A percentile compares a stretch with the other conserved stretches of the same genome.
Evolutionary conservation across 2,113 vertebrate species (phyloP).

Genomic region (Ptilorrhoa leucosticta): DNA sequence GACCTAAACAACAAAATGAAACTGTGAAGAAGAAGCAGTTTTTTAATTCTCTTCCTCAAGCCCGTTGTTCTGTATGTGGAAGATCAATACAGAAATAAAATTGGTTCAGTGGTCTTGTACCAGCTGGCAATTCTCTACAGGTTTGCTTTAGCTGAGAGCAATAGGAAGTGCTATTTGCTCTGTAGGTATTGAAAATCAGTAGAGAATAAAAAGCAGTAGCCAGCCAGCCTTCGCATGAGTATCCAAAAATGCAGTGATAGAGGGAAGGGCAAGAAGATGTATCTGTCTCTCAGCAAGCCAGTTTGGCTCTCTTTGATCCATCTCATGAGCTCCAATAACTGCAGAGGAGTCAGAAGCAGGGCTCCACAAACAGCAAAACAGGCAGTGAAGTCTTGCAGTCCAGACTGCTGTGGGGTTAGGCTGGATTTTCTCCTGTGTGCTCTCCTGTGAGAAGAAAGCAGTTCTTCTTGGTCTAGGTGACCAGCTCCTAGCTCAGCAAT

Average conservation of each 20-base stretch:
- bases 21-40: not conserved
- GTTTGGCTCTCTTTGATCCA: not conserved
- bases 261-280: not conserved
- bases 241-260: not conserved
- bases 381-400: rapidly evolving
- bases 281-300: not conserved
- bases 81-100: slow-evolving; percentile 23
- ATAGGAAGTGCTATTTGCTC: not conserved
- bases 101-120: not conserved
- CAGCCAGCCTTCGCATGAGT: not conserved
- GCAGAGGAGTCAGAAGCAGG: not conserved
- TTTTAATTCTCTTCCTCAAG: not conserved
- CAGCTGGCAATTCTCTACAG: not conserved
- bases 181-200: not conserved
- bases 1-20: not conserved
- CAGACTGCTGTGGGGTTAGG: not conserved
- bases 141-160: not conserved
- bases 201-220: not conserved
- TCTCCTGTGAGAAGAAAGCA: not conserved
- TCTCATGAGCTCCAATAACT: not conserved
- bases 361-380: not conserved
- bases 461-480: not conserved
- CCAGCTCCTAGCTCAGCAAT: not conserved
- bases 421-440: not conserved
- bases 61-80: not conserved